Evolutionary conservation across 2,888 invertebrate species (phyloP).

Genomic region (Leucania comma): DNA sequence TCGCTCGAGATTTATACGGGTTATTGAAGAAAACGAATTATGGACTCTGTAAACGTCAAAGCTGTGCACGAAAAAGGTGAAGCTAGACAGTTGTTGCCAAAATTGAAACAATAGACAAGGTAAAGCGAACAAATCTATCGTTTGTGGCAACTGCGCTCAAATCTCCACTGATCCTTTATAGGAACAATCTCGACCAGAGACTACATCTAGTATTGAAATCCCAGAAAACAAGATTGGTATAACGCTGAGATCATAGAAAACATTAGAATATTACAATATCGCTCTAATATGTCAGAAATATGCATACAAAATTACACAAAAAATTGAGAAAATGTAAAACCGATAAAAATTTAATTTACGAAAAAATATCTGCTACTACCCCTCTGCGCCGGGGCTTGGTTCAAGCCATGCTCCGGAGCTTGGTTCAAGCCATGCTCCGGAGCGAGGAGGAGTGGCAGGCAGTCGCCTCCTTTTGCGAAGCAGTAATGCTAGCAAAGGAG

Average conservation of each 20-base stretch:
- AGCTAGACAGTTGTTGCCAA: background rate
- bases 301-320: background rate
- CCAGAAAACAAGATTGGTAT: slow-evolving; percentile 27
- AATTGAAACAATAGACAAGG: slow-evolving; percentile 3
- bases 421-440: too few relatives aligned
- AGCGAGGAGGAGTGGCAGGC: too few relatives aligned
- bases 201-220: slow-evolving; percentile 31
- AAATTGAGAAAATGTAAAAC: too few relatives aligned
- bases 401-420: too few relatives aligned
- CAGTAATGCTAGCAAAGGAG: too few relatives aligned
- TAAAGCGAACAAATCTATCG: slow-evolving; percentile 5
- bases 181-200: slow-evolving; percentile 24
- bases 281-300: background rate
- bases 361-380: too few relatives aligned
- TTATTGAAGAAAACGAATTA: background rate
- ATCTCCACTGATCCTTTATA: slow-evolving; percentile 32
- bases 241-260: background rate
- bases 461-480: too few relatives aligned
- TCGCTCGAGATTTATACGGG: too few relatives aligned
- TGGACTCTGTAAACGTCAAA: background rate
- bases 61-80: background rate
- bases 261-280: background rate
- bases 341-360: too few relatives aligned
- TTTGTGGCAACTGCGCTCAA: slow-evolving; percentile 8
- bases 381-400: too few relatives aligned